These are phyloP conservation scores for Drosophila serrata DNA, from an alignment of 1,140 invertebrate genomes.

Conservation along the genomic window DNA sequence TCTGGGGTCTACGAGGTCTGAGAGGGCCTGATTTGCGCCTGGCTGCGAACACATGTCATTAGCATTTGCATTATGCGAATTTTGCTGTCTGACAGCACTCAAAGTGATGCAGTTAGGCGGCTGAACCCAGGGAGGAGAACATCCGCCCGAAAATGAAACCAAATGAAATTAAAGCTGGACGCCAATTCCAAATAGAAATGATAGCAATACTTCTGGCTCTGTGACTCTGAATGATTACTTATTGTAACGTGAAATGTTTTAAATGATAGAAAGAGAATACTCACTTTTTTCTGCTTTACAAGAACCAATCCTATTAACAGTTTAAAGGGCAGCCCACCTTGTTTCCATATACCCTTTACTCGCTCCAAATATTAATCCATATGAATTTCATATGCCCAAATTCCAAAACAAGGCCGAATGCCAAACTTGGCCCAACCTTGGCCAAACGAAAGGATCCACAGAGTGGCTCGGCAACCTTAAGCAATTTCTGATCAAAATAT, in stretches of 20 bases:
- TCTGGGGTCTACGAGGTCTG: not conserved
- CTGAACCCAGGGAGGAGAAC: not conserved
- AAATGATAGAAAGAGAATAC: no score
- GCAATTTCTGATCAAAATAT: slow-evolving; percentile 74
- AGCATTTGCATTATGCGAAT: slow-evolving; percentile 64
- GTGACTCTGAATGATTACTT: no score
- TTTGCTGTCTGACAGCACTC: slow-evolving; percentile 52
- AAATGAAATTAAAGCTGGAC: slow-evolving; percentile 42
- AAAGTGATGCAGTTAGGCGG: slow-evolving; percentile 47
- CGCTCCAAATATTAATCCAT: slow-evolving; percentile 16
- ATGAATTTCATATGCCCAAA: slow-evolving; percentile 39
- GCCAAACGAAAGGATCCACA: slow-evolving; percentile 1
- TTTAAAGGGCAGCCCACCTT: not conserved
- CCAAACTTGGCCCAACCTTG: slow-evolving; percentile 19
- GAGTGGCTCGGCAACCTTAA: slow-evolving; percentile 41
- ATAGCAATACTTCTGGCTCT: not conserved
- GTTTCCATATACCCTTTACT: not conserved
- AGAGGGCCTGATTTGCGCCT: not conserved
- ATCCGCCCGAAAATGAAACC: slow-evolving; percentile 12
- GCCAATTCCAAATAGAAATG: slow-evolving; percentile 7
- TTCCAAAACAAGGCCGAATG: slow-evolving; percentile 38
- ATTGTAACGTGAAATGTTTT: not conserved
- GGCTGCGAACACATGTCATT: slow-evolving; percentile 55
- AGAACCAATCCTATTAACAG: not conserved
- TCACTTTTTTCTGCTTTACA: no score